Base-by-base conservation (phyloP, 2,888 invertebrate species). In the Clunio marinus region DNA sequence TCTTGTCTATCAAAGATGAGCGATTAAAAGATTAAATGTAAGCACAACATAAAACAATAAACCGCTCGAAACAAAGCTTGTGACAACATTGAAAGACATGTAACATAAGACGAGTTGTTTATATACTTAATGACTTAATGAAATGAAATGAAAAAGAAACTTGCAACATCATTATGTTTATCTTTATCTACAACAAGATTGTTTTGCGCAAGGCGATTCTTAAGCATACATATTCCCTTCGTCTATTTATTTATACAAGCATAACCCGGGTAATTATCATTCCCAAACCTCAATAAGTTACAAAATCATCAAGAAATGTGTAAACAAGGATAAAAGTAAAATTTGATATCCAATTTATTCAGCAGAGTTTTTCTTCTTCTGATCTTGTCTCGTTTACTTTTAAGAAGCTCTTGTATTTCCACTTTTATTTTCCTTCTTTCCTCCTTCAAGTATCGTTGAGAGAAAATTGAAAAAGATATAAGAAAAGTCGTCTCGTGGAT, bases 321-420 rank as follows among this genome's bases (percentile, higher is more conserved):
- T 17, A 60, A 60, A 60, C 60, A 45, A 45, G 65, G 20, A 65
- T 46, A 46, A 65, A 65, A 65, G 65, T 25, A 17, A 45, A 65
- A 60, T 60, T 35, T 60, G 60, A 60, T 60, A 60, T 24, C 60
- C 60, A 60, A 60, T 60, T 60, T 60, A 28, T 35, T 13, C n/a
- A 41, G 13, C 22, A 17, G 51, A 51, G 41, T 41, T 15, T 2
- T 13, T 51, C 51, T 51, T 41, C 22, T 51, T 51, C 51, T 22
- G 51, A 41, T 51, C 51, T 51, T 5, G 13, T 22, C 20, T 17
- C 3, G 51, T 51, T 22, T 51, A 5, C 10, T 51, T 51, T 51
- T n/a, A n/a, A n/a, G n/a, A n/a, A n/a, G 17, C 17, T 15, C 41
- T 41, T 15, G 17, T 41, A 41, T 59, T 28, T 59, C 59, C 10